phyloP scores from a whole-genome alignment of 2,888 invertebrate species.

The Morpho deidamia region DNA sequence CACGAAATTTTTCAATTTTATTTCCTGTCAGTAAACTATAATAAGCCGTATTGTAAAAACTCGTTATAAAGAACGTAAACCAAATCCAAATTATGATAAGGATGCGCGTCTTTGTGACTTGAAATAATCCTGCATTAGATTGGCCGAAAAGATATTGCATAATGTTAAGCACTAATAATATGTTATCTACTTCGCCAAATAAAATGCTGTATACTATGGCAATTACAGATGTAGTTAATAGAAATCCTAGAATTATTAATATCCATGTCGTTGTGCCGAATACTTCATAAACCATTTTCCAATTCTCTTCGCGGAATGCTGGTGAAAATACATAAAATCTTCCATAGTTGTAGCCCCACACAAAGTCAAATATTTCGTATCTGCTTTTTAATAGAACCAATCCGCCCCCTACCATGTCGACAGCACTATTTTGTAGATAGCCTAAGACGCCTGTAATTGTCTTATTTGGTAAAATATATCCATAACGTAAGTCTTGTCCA shows the following conservation, averaged over 20 bases:
- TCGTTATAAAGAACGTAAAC: constrained; percentile 50
- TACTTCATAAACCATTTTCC: constrained; percentile 45
- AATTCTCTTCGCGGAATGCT: constrained; percentile 31
- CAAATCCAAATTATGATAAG: constrained; percentile 48
- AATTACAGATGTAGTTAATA: constrained; percentile 27
- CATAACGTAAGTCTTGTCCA: constrained; percentile 27
- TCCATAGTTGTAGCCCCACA: constrained; percentile 39
- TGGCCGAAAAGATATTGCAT: constrained; percentile 48
- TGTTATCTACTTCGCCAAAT: constrained; percentile 24
- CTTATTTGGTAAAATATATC: constrained; percentile 41
- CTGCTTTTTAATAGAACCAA: constrained; percentile 43
- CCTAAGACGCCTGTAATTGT: constrained; percentile 42
- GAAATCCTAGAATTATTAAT: constrained; percentile 36
- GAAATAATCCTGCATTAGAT: constrained; percentile 34
- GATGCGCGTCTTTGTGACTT: constrained; percentile 33
- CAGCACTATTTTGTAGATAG: constrained; percentile 35
- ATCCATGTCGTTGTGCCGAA: constrained; percentile 42
- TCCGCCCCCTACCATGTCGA: constrained; percentile 43
- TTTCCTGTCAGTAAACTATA: constrained; percentile 43
- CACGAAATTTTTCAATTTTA: constrained; percentile 24
- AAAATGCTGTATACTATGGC: constrained; percentile 19
- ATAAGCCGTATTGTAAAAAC: constrained; percentile 51
- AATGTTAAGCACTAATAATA: constrained; percentile 34
- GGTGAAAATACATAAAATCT: constrained; percentile 39
- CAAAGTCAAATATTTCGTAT: constrained; percentile 41